Evolutionary conservation across 2,888 invertebrate species (phyloP), one percentile per base, ranked within the genome.

Genomic region (Cenopis cana): DNA sequence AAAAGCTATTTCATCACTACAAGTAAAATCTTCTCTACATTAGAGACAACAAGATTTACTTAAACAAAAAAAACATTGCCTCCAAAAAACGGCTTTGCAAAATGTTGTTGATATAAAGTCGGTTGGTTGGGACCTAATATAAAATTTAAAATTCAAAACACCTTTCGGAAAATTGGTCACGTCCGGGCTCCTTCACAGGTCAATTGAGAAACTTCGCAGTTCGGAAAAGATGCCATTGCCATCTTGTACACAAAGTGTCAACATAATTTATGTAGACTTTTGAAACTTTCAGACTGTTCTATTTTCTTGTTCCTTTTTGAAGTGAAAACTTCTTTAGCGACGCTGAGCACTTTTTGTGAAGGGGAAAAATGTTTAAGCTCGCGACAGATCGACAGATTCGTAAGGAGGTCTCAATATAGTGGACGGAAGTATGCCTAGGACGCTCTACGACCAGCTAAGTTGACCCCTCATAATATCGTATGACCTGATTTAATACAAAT

Each of bases 141-240:
- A 10, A 49, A 49, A 54, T 24, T 54, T 54, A 14, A 54, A 54
- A 54, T 55, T 55, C 29, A n/a, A 29, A 55, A 55, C 29, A 55
- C n/a, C 24, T n/a, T 55, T 55, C 8, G 14, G 14, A 8, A 55
- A 29, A 29, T 55, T 29, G 29, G 54, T 55, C 54, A 55, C 54
- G 54, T 55, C 54, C 29, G 54, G 54, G 29, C 14, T 24, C 55
- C 14, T 14, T 29, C 14, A 54, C 29, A n/a, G 6, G 55, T 54
- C 29, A 55, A 55, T 55, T 29, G 12, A 29, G 29, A 55, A 55
- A 29, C 55, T 55, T 14, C 29, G 55, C 50, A 50, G 8, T 29
- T 29, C n/a, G 29, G n/a, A 14, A n/a, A 55, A 55, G 55, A 55
- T 29, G 55, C n/a, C 29, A 24, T 29, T 55, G 29, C 55, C 14